phyloP scores from a whole-genome alignment of 2,113 vertebrate genomes.

The Anguilla japonica region DNA sequence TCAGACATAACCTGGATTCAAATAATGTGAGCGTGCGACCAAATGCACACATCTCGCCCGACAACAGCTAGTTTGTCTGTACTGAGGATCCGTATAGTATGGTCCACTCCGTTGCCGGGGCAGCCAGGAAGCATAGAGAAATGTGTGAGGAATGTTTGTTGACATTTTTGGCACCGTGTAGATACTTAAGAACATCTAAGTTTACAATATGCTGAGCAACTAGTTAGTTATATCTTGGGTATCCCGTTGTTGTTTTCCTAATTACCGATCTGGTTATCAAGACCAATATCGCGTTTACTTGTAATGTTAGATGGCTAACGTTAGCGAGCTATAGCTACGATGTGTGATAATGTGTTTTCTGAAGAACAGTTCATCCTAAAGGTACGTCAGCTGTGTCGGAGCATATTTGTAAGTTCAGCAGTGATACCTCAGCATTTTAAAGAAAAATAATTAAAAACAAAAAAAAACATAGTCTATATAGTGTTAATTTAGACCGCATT shows the following conservation, averaged over 20 bases:
- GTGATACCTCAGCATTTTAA: not conserved
- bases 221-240: not conserved
- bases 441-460: too few relatives aligned
- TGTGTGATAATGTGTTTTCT: not conserved
- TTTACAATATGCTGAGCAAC: not conserved
- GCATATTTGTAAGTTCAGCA: not conserved
- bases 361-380: not conserved
- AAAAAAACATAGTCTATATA: not conserved
- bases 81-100: conserved; percentile 50
- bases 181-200: not conserved
- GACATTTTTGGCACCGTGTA: not conserved
- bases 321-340: not conserved
- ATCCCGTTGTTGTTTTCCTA: not conserved
- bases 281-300: not conserved
- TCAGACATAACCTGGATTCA: too few relatives aligned
- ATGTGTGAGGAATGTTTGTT: not conserved
- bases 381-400: not conserved
- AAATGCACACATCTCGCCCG: too few relatives aligned
- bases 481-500: not conserved
- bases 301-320: not conserved
- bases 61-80: conserved; percentile 41
- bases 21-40: too few relatives aligned
- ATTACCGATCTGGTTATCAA: not conserved
- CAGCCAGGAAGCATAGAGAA: conserved; percentile 58
- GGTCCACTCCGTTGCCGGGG: conserved; percentile 60